phyloP scores from a whole-genome alignment of 2,797 vertebrate species.

The Borostomias antarcticus region DNA sequence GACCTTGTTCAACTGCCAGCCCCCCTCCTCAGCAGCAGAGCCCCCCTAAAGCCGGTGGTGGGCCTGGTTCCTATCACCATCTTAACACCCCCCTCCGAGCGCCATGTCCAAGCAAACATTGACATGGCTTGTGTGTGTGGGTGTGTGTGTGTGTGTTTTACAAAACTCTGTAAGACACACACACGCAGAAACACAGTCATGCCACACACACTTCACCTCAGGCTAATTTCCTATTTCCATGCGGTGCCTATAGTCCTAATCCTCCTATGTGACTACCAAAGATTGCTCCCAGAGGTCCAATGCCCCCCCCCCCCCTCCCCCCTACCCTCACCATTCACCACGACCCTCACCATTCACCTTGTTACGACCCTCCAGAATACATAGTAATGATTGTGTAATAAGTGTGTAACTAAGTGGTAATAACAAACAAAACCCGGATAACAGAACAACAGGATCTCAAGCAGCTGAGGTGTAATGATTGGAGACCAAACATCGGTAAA shows the following conservation, averaged over 20 bases:
- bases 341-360: not conserved
- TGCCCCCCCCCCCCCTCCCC: not conserved
- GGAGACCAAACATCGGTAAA: too few species aligned
- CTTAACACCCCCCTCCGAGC: not conserved
- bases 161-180: not conserved
- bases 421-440: too few species aligned
- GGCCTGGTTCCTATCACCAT: slow-evolving; percentile 16
- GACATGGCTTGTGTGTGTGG: not conserved
- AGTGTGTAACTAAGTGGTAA: too few species aligned
- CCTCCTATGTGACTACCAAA: slow-evolving; percentile 51
- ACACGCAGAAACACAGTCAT: slow-evolving; percentile 11
- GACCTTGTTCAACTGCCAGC: too few species aligned
- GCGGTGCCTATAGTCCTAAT: slow-evolving; percentile 66
- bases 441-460: too few species aligned
- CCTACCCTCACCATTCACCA: not conserved
- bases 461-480: too few species aligned
- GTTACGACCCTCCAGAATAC: too few species aligned
- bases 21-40: not conserved
- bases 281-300: slow-evolving; percentile 53
- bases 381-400: too few species aligned
- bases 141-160: not conserved
- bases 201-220: slow-evolving; percentile 30
- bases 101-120: not conserved
- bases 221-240: slow-evolving; percentile 74
- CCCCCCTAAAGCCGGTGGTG: not conserved